Base-by-base conservation (phyloP, 1,140 invertebrate species). In the Ips nitidus region DNA sequence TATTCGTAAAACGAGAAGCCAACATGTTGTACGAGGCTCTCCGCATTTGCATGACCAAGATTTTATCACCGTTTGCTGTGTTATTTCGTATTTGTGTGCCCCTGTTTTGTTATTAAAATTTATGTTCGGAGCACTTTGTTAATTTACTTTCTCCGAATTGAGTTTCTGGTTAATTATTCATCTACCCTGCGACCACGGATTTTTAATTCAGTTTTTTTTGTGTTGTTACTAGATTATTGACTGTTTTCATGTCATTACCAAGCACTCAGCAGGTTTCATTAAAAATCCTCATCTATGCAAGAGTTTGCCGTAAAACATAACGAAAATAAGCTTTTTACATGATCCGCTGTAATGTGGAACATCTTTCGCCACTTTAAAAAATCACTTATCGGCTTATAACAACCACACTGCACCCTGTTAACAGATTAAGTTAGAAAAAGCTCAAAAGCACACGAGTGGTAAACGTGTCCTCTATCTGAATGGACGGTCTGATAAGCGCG, bases 71-170 rank as follows among this genome's bases (percentile, higher is more conserved):
- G 22, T 50, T 58, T 38, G 41, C 59, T 62, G 22, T 62, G 59
- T 50, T 62, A 50, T 52, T 52, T 40, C 52, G 37, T 38, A 52
- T 64, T 64, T 40, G 61, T 64, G 52, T 64, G 39, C 45, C 4
- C 5, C 7, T 45, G 50, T 64, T 64, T 64, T 64, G 61, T 52
- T 64, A 64, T 64, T 52, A 64, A 64, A 64, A 64, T 64, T 64
- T 53, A 64, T 53, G 45, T 50, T 64, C 52, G 39, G 52, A 64
- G 38, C 61, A 38, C n/a, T 64, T 40, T 64, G 50, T 52, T 64
- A 64, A 64, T 64, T 64, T 64, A 64, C 52, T 64, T 64, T 64
- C 45, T 6, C 61, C 39, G 38, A 52, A 50, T 50, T 22, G 45
- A 3, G 45, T 50, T 50, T 3, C 22, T 22, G 22, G 45, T 22